Evolutionary conservation across 2,113 vertebrate genomes (phyloP), one percentile per base, ranked within the genome.

Genomic region (Gobius niger): DNA sequence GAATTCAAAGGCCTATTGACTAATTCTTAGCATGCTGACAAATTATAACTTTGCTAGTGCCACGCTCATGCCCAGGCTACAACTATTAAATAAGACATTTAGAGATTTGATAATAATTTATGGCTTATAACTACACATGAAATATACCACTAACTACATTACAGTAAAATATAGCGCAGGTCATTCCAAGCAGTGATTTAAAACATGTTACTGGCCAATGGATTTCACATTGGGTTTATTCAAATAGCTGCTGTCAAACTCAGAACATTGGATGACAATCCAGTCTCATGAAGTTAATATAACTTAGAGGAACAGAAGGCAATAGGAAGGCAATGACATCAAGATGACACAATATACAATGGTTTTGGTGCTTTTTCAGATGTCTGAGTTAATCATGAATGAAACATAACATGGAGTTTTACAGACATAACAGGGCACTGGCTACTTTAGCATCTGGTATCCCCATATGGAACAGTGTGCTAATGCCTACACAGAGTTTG

Each of bases 241-340:
- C 63, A 83, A 85, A 89, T 72, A 82, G 80, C 78, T 83, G 83
- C 78, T 81, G 80, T 81, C 78, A 68, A 49, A 70, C 42, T 77
- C 76, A 56, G 18, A 70, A 80, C 91, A 73, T 85, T 82, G 91
- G 91, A 92, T 67, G 82, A 90, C 69, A 73, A 90, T 93, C 92
- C 92, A 85, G 91, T 88, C 87, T 92, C 90, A 49, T 75, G 70
- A 81, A 89, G 81, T 86, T 85, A 82, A 82, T 85, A 85, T 89
- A 84, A 90, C 83, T 90, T 85, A 88, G 65, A 75, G 87, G 65
- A 75, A 80, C 70, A 80, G 67, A 73, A 16, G 63, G 67, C 69
- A 74, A 80, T 47, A 60, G 46, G 63, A 76, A 76, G 52, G 75
- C 73, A 63, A 15, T 40, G 67, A 73, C 67, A 71, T 63, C 46